These are phyloP conservation scores for Homarus americanus DNA, from an alignment of 1,140 invertebrate species.

Conservation along the genomic window DNA sequence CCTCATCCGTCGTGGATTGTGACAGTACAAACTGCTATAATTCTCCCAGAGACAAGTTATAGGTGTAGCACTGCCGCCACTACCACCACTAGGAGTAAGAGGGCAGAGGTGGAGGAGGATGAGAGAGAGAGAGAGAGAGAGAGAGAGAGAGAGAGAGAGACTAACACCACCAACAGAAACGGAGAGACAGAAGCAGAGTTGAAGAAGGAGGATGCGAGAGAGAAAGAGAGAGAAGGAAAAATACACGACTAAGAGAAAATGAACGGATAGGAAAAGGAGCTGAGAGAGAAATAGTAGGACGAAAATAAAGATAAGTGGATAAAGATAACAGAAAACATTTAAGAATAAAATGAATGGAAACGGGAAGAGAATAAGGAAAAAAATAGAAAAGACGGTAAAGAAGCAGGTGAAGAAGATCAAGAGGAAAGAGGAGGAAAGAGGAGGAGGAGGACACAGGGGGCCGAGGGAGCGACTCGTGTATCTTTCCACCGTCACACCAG, in stretches of 20 bases:
- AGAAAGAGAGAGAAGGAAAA: neutral
- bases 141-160: neutral
- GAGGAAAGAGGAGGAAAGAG: neutral
- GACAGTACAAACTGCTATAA: constrained; percentile 54
- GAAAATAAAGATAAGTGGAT: neutral
- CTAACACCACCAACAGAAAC: neutral
- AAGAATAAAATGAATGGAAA: neutral
- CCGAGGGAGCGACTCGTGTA: neutral
- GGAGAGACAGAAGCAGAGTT: neutral
- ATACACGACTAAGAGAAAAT: neutral
- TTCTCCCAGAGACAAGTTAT: constrained; percentile 41
- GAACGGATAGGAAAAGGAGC: neutral
- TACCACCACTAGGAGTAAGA: neutral
- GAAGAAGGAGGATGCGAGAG: neutral
- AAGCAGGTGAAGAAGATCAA: neutral
- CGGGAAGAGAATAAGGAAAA: neutral
- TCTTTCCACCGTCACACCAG: neutral
- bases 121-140: neutral
- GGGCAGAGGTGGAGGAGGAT: neutral
- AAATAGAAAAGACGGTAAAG: neutral
- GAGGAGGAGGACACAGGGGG: constrained; percentile 3
- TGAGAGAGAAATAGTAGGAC: neutral
- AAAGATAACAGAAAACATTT: neutral
- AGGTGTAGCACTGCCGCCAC: neutral
- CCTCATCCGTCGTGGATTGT: constrained; percentile 35